Percentiles rank a stretch among this genome's conserved stretches.
These are phyloP conservation scores for Sarcophaga bullata DNA, from an alignment of 1,140 invertebrate genomes.

Conservation along the genomic window DNA sequence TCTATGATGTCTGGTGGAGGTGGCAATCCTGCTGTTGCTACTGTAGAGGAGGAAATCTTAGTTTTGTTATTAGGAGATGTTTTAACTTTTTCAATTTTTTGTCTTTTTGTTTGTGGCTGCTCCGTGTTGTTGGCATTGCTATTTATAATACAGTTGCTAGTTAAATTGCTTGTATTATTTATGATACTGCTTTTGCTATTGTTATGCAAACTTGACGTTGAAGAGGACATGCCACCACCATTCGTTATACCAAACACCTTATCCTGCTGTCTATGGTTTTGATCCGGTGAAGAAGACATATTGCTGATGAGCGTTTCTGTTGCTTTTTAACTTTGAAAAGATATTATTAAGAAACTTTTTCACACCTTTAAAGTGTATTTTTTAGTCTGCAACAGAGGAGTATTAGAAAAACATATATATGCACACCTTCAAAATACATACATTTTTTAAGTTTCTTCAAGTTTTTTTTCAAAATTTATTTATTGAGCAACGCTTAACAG, in stretches of 20 bases:
- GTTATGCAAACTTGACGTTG: conserved; percentile 11
- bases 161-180: conserved; percentile 12
- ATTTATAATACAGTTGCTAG: background rate
- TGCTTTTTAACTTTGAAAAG: background rate
- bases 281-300: conserved; percentile 22
- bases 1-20: conserved; percentile 55
- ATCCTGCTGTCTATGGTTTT: conserved; percentile 8
- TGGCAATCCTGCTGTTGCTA: conserved; percentile 46
- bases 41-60: conserved; percentile 65
- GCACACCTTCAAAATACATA: background rate
- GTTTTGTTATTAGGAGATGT: background rate
- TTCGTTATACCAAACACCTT: background rate
- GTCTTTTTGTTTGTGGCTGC: conserved; percentile 61
- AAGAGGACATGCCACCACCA: background rate
- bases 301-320: conserved; percentile 9
- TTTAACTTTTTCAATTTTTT: conserved; percentile 59
- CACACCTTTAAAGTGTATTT: background rate
- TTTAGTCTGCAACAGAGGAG: background rate
- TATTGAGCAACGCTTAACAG: background rate
- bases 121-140: conserved; percentile 49
- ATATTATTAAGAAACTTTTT: background rate
- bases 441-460: too few relatives aligned
- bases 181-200: background rate
- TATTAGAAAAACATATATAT: background rate
- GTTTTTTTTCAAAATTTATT: too few relatives aligned